Evolutionary conservation across 1,140 invertebrate species (phyloP), one percentile per base, ranked within the genome.

Genomic region (Chrysomallon squamiferum): DNA sequence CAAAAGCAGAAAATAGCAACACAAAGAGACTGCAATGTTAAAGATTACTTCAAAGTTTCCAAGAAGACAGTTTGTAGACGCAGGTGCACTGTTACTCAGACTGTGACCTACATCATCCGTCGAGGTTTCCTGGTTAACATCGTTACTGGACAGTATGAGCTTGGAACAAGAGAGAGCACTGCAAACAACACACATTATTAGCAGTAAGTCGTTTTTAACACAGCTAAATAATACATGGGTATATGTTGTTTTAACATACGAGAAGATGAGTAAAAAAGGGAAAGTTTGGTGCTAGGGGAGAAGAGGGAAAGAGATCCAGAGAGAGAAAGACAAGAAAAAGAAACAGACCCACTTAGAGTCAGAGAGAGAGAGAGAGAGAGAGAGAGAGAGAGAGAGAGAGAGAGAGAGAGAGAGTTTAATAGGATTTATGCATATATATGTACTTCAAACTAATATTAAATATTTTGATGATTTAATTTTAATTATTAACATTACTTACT

Each of bases 11-110:
- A n/a, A n/a, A n/a, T n/a, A n/a, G n/a, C n/a, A n/a, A n/a, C n/a
- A n/a, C n/a, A n/a, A n/a, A n/a, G n/a, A n/a, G n/a, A n/a, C n/a
- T n/a, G n/a, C n/a, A n/a, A n/a, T n/a, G n/a, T n/a, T n/a, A n/a
- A n/a, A n/a, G n/a, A 59, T 60, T 73, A 87, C 86, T 77, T 97
- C 95, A 86, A 97, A 95, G 79, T 90, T 95, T 72, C 88, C 88
- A 25, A 90, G 81, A 25, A 90, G 80, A 71, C 85, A 86, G 68
- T 85, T 87, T 29, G 87, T 87, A 0, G 86, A 87, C n/a, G 87
- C 86, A 6, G 87, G 87, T 32, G 87, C 86, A 76, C 86, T 88
- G 30, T 80, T 81, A 67, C 85, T 86, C 5, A 85, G 69, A 5
- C 71, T 59, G 54, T 75, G 72, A 7, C 65, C 45, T 41, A 61